A percentile compares a stretch with the other conserved stretches of the same genome.
Conservation (phyloP, 2,797 vertebrate genomes). For the Coreius guichenoti region DNA sequence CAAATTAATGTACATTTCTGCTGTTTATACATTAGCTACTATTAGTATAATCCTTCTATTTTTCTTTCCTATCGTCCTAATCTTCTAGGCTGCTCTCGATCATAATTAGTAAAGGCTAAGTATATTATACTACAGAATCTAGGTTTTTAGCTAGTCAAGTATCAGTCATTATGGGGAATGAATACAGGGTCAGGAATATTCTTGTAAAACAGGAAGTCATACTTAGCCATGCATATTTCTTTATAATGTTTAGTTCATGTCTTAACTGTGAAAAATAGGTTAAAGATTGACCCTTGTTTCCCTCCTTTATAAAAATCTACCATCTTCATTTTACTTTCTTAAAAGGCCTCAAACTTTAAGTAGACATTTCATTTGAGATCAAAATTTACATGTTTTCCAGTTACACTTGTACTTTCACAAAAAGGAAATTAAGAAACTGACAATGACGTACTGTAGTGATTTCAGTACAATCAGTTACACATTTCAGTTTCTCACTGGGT, state of each 20-base stretch:
- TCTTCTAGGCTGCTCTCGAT: constrained; percentile 24
- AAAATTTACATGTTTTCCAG: background rate
- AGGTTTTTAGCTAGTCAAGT: constrained; percentile 25
- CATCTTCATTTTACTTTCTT: background rate
- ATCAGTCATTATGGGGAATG: constrained; percentile 13
- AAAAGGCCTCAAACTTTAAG: background rate
- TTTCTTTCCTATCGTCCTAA: constrained; percentile 35
- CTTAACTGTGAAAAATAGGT: constrained; percentile 10
- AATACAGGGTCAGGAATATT: constrained; percentile 8
- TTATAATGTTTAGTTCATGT: constrained; percentile 4
- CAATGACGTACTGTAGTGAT: background rate
- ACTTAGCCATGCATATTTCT: background rate
- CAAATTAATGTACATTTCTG: constrained; percentile 40
- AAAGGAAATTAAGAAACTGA: constrained; percentile 8
- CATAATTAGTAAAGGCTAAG: constrained; percentile 37
- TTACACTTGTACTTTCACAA: background rate
- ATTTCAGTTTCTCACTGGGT: constrained; percentile 9
- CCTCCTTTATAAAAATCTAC: background rate
- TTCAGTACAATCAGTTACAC: background rate
- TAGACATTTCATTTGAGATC: background rate
- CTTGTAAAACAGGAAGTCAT: constrained; percentile 21
- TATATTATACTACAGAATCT: constrained; percentile 26
- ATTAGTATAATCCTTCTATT: constrained; percentile 48
- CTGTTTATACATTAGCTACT: constrained; percentile 41
- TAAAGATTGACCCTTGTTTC: background rate